Evolutionary conservation across 2,888 invertebrate genomes (phyloP), one percentile per base, ranked within the genome.

Genomic region (Hydrotaea diabolus): DNA sequence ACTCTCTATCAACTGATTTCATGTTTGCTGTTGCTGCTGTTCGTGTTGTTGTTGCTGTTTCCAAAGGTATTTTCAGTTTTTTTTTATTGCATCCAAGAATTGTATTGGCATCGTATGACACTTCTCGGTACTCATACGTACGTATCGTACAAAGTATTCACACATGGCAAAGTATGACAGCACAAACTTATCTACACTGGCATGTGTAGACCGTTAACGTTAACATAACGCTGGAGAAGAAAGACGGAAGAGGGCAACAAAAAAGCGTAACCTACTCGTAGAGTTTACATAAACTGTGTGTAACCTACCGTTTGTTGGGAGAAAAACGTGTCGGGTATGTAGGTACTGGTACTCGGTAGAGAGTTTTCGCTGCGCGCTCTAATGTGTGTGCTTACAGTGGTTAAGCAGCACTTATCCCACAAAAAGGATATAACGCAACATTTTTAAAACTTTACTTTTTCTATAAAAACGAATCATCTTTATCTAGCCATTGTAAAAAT

Each of bases 71-170:
- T 2, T 31, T 31, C 31, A 4, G 31, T 31, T 31, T 31, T 31
- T 31, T 31, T 31, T 31, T 31, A 31, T 31, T 31, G 7, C 7
- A 49, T n/a, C 49, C 49, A n/a, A 49, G n/a, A 66, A 43, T 31
- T 7, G 31, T 57, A 80, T 76, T 73, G 77, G 77, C 80, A 80
- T 49, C 73, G 66, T 81, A 81, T 78, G 81, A 81, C 78, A 81
- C 84, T 76, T 84, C 31, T 31, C 31, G 2, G 31, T 31, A 49
- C 5, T 2, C 49, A 49, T 49, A 49, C 49, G 9, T 39, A 8
- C 9, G 39, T 39, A n/a, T n/a, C 7, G 49, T n/a, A 15, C 49
- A 49, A 4, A 49, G n/a, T 49, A 13, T 49, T 4, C 13, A 49
- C 49, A 49, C 49, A 49, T 83, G 66, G 53, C 66, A 80, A 69